Percentiles rank a stretch among this genome's conserved stretches.
phyloP scores from a whole-genome alignment of 2,888 invertebrate genomes.

The Sarcophaga rosellei region DNA sequence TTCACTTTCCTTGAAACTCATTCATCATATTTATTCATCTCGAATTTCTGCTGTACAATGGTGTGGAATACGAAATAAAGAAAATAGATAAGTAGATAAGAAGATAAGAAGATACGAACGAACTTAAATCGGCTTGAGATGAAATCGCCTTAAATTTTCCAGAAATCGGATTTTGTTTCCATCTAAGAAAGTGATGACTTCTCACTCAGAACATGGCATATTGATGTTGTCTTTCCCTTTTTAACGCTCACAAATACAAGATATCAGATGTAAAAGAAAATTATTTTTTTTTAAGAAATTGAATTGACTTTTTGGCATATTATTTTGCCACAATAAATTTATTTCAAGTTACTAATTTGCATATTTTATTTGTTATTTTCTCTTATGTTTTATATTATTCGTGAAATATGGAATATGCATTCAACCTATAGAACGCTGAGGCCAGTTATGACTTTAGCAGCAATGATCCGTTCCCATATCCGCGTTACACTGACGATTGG shows the following conservation, averaged over 20 bases:
- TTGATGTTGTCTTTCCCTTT: too few relatives aligned
- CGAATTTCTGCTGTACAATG: slow-evolving; percentile 25
- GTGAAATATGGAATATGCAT: not conserved
- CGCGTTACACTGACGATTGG: slow-evolving; percentile 99
- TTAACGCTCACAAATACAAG: not conserved
- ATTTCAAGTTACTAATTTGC: not conserved
- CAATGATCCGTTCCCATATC: slow-evolving; percentile 99
- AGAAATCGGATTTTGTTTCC: slow-evolving; percentile 38
- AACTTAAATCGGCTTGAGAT: slow-evolving; percentile 44
- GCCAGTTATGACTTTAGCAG: slow-evolving; percentile 99
- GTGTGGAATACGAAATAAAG: slow-evolving; percentile 15
- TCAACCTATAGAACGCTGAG: slow-evolving; percentile 91
- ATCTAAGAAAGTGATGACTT: not conserved
- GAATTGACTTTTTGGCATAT: not conserved
- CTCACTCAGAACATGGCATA: not conserved
- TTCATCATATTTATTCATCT: not conserved
- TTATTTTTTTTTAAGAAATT: too few relatives aligned
- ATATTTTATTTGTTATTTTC: not conserved
- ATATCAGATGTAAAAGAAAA: not conserved
- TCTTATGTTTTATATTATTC: slow-evolving; percentile 68
- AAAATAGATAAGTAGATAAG: slow-evolving; percentile 36
- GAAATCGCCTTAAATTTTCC: slow-evolving; percentile 58
- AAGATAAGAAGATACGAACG: slow-evolving; percentile 6
- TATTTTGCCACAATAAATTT: not conserved
- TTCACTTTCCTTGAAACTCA: not conserved